Evolutionary conservation across 2,797 vertebrate genomes (phyloP), one percentile per base, ranked within the genome.

Genomic region (Myotis findleyi): DNA sequence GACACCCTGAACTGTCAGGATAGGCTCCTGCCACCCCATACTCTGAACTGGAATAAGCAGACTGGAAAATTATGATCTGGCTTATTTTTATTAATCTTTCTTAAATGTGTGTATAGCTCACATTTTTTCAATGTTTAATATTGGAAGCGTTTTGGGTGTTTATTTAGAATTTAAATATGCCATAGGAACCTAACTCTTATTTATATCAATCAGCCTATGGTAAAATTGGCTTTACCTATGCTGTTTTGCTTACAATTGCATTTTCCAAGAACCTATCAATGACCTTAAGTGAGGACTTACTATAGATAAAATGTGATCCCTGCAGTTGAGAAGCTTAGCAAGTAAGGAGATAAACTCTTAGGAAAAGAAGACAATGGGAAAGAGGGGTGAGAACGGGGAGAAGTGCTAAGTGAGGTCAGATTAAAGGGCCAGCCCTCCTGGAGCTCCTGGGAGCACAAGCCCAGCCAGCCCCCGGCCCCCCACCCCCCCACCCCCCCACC

Each of bases 401-500:
- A 57, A n/a, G 18, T 0, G 8, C 57, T 36, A 8, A 53, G 30
- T 16, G 62, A 79, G 69, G 20, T 49, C 59, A 55, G 71, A 44
- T 69, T 17, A 18, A 88, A 95, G 30, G 64, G 7, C 64, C 72
- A 49, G 33, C 38, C 7, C n/a, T 66, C 41, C 77, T 92, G 12
- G 18, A 94, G 66, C 66, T 53, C 72, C 33, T 73, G 0, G 25
- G 41, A 51, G n/a, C 27, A 41, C 4, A 69, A 87, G 57, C 68
- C 25, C 1, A 0, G 16, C 38, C 23, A 64, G 62, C 21, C 27
- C 57, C 49, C 5, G 0, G 4, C 23, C 23, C 55, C 0, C 4
- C 2, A 0, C 5, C 10, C 10, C 55, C 0, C 4, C 2, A 0
- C 5, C 10, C 10, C 23, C 3, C 25, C 3, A 0, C 25, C 23